phyloP scores from a whole-genome alignment of 2,113 vertebrate genomes.

The Dryoscopus gambensis region DNA sequence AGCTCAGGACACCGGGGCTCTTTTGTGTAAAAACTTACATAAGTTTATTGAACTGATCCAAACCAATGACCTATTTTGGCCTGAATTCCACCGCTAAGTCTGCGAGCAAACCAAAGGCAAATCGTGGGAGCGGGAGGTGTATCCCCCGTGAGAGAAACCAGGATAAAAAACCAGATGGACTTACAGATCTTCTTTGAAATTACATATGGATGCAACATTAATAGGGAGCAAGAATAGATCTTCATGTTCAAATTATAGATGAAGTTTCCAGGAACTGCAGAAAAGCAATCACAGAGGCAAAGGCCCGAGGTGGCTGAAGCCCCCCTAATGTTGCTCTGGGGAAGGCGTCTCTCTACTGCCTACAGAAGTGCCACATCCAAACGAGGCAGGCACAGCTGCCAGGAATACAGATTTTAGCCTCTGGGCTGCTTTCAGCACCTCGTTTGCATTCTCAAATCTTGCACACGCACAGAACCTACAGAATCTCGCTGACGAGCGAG shows the following conservation, averaged over 20 bases:
- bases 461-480: neutral
- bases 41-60: constrained; percentile 51
- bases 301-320: constrained; percentile 35
- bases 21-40: constrained; percentile 36
- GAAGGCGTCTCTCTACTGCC: constrained; percentile 26
- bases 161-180: constrained; percentile 54
- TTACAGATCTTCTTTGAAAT: constrained; percentile 65
- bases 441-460: constrained; percentile 16
- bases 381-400: constrained; percentile 37
- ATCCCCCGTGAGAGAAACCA: constrained; percentile 35
- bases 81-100: constrained; percentile 23
- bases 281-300: constrained; percentile 60
- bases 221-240: constrained; percentile 71
- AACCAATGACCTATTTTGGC: constrained; percentile 29
- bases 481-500: neutral
- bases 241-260: constrained; percentile 63
- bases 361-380: neutral
- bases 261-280: constrained; percentile 67
- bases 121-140: neutral
- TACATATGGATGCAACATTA: constrained; percentile 56
- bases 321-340: constrained; percentile 37
- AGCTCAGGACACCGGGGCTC: neutral
- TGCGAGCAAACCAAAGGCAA: constrained; percentile 20
- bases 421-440: constrained; percentile 40
- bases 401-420: constrained; percentile 52